A percentile compares a stretch with the other conserved stretches of the same genome.
Evolutionary conservation across 2,113 vertebrate species (phyloP).

Genomic region (Psammodynastes pulverulentus): DNA sequence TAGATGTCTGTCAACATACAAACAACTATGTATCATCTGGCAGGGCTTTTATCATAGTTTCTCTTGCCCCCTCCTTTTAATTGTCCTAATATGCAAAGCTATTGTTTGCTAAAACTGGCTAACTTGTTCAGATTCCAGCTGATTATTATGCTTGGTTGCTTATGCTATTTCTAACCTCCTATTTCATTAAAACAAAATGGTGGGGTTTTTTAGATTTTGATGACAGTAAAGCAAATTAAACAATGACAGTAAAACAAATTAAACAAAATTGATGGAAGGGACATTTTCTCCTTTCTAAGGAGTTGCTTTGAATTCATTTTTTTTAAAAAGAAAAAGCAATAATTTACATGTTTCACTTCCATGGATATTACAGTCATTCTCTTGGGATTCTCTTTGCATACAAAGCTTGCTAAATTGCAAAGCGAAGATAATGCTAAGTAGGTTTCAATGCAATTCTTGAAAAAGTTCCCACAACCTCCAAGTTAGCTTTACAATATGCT

Average conservation of each 20-base stretch:
- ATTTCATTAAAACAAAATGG: neutral
- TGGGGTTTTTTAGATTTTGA: neutral
- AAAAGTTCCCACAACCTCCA: constrained; percentile 41
- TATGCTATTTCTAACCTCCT: neutral
- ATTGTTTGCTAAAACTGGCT: neutral
- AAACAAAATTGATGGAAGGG: neutral
- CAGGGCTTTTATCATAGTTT: neutral
- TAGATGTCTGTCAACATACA: neutral
- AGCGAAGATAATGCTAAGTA: neutral
- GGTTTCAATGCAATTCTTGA: constrained; percentile 32
- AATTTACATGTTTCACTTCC: constrained; percentile 20
- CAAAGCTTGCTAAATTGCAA: constrained; percentile 14
- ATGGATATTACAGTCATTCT: constrained; percentile 3
- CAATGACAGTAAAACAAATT: no score
- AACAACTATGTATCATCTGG: neutral
- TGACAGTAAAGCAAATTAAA: constrained; percentile 9
- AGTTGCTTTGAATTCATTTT: neutral
- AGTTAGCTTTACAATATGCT: constrained; percentile 30
- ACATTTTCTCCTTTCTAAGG: neutral
- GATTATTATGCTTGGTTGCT: neutral
- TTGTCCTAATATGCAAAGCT: neutral
- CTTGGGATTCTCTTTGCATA: constrained; percentile 25
- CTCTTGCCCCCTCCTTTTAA: neutral
- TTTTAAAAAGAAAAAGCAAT: neutral
- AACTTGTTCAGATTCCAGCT: neutral